Evolutionary conservation across 2,888 invertebrate genomes (phyloP).

Genomic region (Tetramorium bicarinatum): DNA sequence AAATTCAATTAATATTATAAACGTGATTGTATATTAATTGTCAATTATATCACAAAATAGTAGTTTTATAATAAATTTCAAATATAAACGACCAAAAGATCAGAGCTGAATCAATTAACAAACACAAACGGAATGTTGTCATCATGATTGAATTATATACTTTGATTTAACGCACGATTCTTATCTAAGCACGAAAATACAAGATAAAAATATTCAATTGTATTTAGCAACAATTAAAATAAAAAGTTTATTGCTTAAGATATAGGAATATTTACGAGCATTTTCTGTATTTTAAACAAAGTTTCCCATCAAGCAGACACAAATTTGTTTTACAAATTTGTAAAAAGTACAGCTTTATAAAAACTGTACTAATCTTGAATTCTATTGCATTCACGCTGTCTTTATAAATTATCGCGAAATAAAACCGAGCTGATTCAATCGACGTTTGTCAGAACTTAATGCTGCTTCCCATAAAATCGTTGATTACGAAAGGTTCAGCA

Average conservation of each 20-base stretch:
- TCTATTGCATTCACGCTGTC: not conserved
- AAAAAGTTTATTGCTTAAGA: not conserved
- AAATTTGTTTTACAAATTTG: not conserved
- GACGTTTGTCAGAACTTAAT: conserved; percentile 5
- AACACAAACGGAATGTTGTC: not conserved
- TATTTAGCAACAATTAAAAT: not conserved
- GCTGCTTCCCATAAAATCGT: not conserved
- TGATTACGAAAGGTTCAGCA: not conserved
- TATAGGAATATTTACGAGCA: not conserved
- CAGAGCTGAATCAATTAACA: not conserved
- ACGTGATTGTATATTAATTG: not conserved
- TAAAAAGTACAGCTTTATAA: not conserved
- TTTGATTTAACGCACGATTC: not conserved
- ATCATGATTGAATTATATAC: not conserved
- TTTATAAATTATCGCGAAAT: conserved; percentile 15
- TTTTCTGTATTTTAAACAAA: not conserved
- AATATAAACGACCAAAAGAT: not conserved
- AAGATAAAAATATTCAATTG: not conserved
- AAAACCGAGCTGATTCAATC: conserved; percentile 10
- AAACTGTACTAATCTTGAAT: not conserved
- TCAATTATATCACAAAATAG: not conserved
- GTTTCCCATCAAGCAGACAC: not conserved
- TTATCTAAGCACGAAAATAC: not conserved
- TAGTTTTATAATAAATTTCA: conserved; percentile 7
- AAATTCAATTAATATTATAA: conserved; percentile 18